Evolutionary conservation across 30 jellyfish, hydroid and myxozoan genomes (phyloP).

Genomic region (Pelagia noctiluca): DNA sequence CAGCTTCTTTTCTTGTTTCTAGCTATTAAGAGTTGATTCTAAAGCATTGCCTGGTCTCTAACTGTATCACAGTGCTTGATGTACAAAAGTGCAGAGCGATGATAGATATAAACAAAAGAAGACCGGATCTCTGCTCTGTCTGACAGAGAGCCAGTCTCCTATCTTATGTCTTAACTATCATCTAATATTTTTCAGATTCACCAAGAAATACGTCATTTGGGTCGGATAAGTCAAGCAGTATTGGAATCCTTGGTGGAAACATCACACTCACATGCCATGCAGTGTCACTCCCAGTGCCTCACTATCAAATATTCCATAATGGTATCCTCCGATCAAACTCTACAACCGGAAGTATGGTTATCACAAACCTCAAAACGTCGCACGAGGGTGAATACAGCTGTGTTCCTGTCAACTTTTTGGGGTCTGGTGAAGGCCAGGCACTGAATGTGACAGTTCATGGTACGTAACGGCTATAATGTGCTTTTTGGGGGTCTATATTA

Average conservation of each 20-base stretch:
- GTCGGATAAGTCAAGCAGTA: background rate
- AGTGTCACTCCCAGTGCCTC: constrained; percentile 26
- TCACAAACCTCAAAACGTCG: background rate
- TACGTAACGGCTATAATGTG: background rate
- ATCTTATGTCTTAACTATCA: too few species aligned
- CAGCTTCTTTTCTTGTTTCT: too few species aligned
- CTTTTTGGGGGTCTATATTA: background rate
- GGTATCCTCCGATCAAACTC: constrained; percentile 8
- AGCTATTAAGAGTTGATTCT: too few species aligned
- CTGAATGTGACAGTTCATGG: background rate
- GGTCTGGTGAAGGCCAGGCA: constrained; percentile 7
- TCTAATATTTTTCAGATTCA: constrained; percentile 1
- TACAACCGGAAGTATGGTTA: background rate
- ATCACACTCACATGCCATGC: constrained; percentile 32
- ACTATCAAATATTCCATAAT: constrained; percentile 34
- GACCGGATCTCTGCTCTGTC: too few species aligned
- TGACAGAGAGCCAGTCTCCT: too few species aligned
- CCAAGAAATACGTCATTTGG: constrained; percentile 14
- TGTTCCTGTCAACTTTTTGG: constrained; percentile 17
- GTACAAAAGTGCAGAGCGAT: too few species aligned
- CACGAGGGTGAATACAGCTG: constrained; percentile 45
- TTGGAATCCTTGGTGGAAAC: constrained; percentile 19
- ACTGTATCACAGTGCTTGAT: too few species aligned
- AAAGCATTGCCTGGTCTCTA: too few species aligned
- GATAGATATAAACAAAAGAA: too few species aligned